phyloP scores from a whole-genome alignment of 2,888 invertebrate genomes.

The Agapetus fuscipes region DNA sequence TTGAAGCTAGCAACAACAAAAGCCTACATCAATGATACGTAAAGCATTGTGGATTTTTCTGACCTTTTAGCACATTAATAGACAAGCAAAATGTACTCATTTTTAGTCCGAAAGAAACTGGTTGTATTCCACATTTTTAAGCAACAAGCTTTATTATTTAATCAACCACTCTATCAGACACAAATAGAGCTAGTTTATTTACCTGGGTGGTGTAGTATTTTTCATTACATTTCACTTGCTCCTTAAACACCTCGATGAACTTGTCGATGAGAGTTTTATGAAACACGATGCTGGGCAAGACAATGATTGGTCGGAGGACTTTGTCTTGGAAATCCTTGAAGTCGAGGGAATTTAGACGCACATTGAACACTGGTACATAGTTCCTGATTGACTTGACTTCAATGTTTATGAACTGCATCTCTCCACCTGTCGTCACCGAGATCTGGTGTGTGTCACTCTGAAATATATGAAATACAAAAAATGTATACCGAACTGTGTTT shows the following conservation, averaged over 20 bases:
- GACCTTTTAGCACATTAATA: no score
- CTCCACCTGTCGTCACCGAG: slow-evolving; percentile 56
- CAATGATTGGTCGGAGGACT: slow-evolving; percentile 54
- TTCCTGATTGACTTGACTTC: slow-evolving; percentile 57
- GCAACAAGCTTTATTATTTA: no score
- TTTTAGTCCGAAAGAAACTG: no score
- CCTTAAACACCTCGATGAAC: slow-evolving; percentile 75
- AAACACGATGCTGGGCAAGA: slow-evolving; percentile 60
- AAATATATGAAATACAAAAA: no score
- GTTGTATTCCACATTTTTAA: no score
- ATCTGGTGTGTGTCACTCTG: slow-evolving; percentile 62
- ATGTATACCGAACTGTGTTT: neutral
- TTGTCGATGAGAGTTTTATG: slow-evolving; percentile 72
- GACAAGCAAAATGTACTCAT: no score
- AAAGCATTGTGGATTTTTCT: no score
- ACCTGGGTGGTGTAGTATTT: slow-evolving; percentile 49
- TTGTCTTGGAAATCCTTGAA: slow-evolving; percentile 68
- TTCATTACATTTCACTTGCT: slow-evolving; percentile 62
- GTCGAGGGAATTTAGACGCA: slow-evolving; percentile 68
- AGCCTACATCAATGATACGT: neutral
- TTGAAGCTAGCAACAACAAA: no score
- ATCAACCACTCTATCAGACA: no score
- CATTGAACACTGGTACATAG: slow-evolving; percentile 50
- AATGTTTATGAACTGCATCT: slow-evolving; percentile 72
- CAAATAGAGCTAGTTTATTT: no score